Percentiles rank a stretch among this genome's conserved stretches.
Evolutionary conservation across 2,797 vertebrate species (phyloP).

Genomic region (Pseudochirops corinnae): DNA sequence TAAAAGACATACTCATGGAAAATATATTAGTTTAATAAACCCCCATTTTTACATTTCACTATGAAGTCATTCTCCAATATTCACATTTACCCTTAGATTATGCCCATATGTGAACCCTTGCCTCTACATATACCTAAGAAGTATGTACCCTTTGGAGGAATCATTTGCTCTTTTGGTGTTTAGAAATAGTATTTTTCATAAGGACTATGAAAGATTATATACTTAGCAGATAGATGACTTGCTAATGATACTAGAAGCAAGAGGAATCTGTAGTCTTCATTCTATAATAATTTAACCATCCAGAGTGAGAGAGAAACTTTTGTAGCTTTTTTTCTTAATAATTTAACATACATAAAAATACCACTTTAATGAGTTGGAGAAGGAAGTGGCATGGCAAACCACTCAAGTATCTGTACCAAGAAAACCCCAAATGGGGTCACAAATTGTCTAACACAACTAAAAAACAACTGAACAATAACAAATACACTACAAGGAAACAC

Average conservation of each 20-base stretch:
- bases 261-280: not conserved
- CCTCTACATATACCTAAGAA: not conserved
- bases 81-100: not conserved
- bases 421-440: not conserved
- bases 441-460: not conserved
- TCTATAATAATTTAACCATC: not conserved
- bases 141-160: conserved; percentile 4
- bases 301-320: not conserved
- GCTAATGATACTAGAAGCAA: not conserved
- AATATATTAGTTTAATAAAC: not conserved
- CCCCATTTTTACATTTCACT: not conserved
- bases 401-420: not conserved
- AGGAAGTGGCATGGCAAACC: not conserved
- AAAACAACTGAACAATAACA: not conserved
- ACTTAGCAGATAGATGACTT: not conserved
- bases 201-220: not conserved
- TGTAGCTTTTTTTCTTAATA: not conserved
- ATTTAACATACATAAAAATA: not conserved
- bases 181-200: conserved; percentile 42
- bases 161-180: conserved; percentile 25
- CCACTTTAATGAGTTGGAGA: not conserved
- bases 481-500: not conserved
- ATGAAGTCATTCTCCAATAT: not conserved
- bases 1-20: not conserved
- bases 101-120: not conserved